These are phyloP conservation scores for Aporrectodea caliginosa DNA, from an alignment of 1,140 invertebrate genomes.

Conservation along the genomic window DNA sequence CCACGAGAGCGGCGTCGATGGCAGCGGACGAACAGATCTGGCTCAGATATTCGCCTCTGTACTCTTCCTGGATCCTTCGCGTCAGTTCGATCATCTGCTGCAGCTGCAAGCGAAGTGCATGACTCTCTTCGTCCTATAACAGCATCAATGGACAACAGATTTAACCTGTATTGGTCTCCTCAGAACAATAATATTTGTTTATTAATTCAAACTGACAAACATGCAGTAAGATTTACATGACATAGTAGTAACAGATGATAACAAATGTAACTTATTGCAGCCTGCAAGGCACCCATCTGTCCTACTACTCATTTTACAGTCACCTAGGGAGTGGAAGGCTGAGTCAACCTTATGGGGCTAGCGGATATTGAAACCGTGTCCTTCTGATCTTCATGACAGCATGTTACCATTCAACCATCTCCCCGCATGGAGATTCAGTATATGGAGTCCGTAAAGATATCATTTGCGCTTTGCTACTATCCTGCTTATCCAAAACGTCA, in stretches of 20 bases:
- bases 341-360: too few species aligned
- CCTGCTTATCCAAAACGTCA: too few species aligned
- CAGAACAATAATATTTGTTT: background rate
- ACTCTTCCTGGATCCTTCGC: background rate
- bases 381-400: too few species aligned
- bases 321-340: too few species aligned
- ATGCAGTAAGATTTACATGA: background rate
- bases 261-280: too few species aligned
- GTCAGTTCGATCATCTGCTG: conserved; percentile 13
- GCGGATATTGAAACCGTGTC: too few species aligned
- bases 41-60: conserved; percentile 7
- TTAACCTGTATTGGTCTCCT: background rate
- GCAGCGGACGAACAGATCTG: conserved; percentile 16
- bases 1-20: conserved; percentile 42
- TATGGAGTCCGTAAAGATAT: too few species aligned
- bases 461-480: too few species aligned
- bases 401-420: too few species aligned
- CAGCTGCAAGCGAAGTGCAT: conserved; percentile 8
- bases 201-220: background rate
- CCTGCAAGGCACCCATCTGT: background rate
- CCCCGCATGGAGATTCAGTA: too few species aligned
- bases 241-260: background rate
- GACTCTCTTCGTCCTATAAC: background rate
- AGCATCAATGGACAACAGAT: background rate
- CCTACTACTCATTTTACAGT: background rate